Base-by-base conservation (phyloP, 1,140 invertebrate genomes). In the Coptotermes formosanus region DNA sequence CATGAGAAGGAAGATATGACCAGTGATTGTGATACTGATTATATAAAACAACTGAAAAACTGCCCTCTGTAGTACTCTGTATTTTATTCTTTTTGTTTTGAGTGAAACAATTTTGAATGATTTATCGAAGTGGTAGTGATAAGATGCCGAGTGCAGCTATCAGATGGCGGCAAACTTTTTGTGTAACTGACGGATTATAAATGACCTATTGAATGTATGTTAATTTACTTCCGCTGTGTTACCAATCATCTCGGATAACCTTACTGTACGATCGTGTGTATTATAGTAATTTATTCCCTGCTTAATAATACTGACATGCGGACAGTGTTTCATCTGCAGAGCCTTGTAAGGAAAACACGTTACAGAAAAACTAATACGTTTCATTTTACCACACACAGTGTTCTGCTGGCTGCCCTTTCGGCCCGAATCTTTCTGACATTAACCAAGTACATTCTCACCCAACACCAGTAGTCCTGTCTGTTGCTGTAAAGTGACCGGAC, bases 251-350 rank as follows among this genome's bases (percentile, higher is more conserved):
- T 30, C 64, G n/a, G 25, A 75, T 75, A 75, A 75, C 64, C 25
- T 75, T 75, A 75, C n/a, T 75, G 30, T 75, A 30, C n/a, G 59
- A 75, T 75, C 25, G 25, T 30, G 0, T 30, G 19, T 75, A 75
- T 75, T 75, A 75, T 75, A 75, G 30, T 75, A 75, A 75, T 75
- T 75, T 30, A 75, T 75, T 75, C 64, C n/a, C n/a, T 55, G 52
- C 52, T 21, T 55, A 55, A 55, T 55, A 55, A 64, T 14, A 75
- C 25, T 75, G 64, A 30, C 64, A 75, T 75, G 7, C n/a, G 64
- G 64, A 75, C 25, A 30, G n/a, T n/a, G 1, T 75, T 75, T 75
- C 30, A 75, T 75, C 64, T 75, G 64, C 25, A 30, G n/a, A 75
- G 64, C n/a, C 25, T n/a, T n/a, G n/a, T 2, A 75, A 25, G 64